Percentiles rank a stretch among this genome's conserved stretches.
Conservation (phyloP, 2,797 vertebrate genomes). For the Dicrostonyx torquatus region DNA sequence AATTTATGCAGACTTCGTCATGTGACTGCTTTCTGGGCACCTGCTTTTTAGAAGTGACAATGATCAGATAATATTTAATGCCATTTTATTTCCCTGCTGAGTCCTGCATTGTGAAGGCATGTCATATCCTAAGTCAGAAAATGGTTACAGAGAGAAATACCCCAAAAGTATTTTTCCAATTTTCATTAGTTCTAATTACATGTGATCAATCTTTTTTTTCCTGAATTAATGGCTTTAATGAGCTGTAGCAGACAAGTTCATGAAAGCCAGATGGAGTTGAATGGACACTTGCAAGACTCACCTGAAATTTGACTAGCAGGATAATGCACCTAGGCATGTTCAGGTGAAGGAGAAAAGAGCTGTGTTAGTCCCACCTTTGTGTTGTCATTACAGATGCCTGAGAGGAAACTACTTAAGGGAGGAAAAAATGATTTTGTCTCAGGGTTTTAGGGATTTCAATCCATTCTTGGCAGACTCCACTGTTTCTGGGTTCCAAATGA, state of each 20-base stretch:
- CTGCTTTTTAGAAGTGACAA: slow-evolving; percentile 27
- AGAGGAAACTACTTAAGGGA: not conserved
- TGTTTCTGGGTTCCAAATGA: not conserved
- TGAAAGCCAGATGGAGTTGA: not conserved
- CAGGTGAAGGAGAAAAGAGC: not conserved
- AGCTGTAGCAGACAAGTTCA: not conserved
- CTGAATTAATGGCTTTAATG: not conserved
- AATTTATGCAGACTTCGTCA: not conserved
- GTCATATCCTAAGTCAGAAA: not conserved
- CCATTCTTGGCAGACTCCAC: not conserved
- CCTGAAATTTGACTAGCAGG: not conserved
- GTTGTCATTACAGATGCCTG: not conserved
- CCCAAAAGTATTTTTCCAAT: not conserved
- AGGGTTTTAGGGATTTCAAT: not conserved
- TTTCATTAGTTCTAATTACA: not conserved
- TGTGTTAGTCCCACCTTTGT: not conserved
- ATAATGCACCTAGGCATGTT: not conserved
- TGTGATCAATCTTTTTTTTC: not conserved
- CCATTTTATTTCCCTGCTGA: not conserved
- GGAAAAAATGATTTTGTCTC: not conserved
- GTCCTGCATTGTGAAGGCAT: not conserved
- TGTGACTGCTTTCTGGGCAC: not conserved
- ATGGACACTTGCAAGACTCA: not conserved
- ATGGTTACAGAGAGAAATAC: not conserved
- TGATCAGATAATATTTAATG: not conserved